Percentiles rank a stretch among this genome's conserved stretches.
phyloP scores from a whole-genome alignment of 2,888 invertebrate species.

The Myopa tessellatipennis region DNA sequence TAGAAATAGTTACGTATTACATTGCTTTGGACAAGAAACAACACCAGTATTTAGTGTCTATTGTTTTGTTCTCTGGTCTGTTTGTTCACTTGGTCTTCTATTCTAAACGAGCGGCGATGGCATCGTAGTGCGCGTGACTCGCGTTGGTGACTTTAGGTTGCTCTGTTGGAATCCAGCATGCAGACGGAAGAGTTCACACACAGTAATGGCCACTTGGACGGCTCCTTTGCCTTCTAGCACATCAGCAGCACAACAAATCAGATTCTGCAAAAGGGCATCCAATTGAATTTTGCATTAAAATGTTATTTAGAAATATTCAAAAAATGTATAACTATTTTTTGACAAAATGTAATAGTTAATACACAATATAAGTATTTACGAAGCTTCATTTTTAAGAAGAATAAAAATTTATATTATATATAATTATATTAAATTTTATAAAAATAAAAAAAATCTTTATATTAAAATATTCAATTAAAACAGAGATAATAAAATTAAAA shows the following conservation, averaged over 20 bases:
- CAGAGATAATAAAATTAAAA: too few relatives aligned
- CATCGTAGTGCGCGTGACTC: conserved; percentile 60
- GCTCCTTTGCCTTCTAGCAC: conserved; percentile 91
- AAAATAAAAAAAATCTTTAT: background rate
- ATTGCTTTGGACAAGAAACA: background rate
- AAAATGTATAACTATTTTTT: conserved; percentile 59
- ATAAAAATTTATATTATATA: background rate
- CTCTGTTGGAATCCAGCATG: conserved; percentile 65
- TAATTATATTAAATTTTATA: background rate
- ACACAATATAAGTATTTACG: background rate
- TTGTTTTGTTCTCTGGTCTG: background rate
- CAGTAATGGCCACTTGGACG: conserved; percentile 89
- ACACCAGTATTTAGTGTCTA: background rate
- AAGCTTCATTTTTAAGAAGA: background rate
- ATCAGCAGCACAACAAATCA: conserved; percentile 91
- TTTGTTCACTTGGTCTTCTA: background rate
- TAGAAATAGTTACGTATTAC: background rate
- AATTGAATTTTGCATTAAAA: background rate
- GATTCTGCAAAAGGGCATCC: conserved; percentile 71
- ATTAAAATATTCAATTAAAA: too few relatives aligned
- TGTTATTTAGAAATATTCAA: conserved; percentile 70
- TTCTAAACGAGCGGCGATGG: conserved; percentile 62
- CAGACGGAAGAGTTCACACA: conserved; percentile 83
- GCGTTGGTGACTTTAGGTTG: conserved; percentile 61
- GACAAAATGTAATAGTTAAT: background rate